phyloP scores from a whole-genome alignment of 2,888 invertebrate genomes.

The Morpho helenor region DNA sequence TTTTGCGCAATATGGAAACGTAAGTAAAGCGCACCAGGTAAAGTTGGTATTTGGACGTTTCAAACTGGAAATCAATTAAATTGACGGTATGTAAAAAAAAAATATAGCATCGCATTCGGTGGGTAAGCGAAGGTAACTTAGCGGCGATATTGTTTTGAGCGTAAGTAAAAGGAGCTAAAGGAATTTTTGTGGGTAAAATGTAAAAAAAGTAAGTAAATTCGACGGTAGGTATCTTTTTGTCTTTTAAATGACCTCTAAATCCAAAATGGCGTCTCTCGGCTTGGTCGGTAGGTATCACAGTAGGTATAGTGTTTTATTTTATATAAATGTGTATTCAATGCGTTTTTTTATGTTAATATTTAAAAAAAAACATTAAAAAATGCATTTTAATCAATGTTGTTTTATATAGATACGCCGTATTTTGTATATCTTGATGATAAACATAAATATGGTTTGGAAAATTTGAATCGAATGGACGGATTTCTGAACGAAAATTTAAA shows the following conservation, averaged over 20 bases:
- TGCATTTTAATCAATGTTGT: conserved; percentile 19
- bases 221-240: conserved; percentile 50
- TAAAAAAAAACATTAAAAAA: conserved; percentile 6
- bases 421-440: too few relatives aligned
- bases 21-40: conserved; percentile 64
- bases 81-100: neutral
- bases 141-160: conserved; percentile 13
- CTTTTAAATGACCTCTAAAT: conserved; percentile 12
- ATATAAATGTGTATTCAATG: conserved; percentile 13
- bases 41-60: conserved; percentile 29
- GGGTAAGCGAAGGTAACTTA: conserved; percentile 15
- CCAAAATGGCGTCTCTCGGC: conserved; percentile 44
- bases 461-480: neutral
- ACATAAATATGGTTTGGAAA: too few relatives aligned
- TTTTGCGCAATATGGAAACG: conserved; percentile 42
- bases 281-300: conserved; percentile 56
- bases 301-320: conserved; percentile 21
- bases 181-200: conserved; percentile 9
- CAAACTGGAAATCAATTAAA: neutral
- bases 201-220: conserved; percentile 28
- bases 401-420: conserved; percentile 1
- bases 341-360: conserved; percentile 12
- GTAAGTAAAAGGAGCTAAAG: conserved; percentile 17
- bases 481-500: too few relatives aligned
- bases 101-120: neutral